Evolutionary conservation across 2,797 vertebrate species (phyloP).

Genomic region (Pantherophis alleghaniensis): DNA sequence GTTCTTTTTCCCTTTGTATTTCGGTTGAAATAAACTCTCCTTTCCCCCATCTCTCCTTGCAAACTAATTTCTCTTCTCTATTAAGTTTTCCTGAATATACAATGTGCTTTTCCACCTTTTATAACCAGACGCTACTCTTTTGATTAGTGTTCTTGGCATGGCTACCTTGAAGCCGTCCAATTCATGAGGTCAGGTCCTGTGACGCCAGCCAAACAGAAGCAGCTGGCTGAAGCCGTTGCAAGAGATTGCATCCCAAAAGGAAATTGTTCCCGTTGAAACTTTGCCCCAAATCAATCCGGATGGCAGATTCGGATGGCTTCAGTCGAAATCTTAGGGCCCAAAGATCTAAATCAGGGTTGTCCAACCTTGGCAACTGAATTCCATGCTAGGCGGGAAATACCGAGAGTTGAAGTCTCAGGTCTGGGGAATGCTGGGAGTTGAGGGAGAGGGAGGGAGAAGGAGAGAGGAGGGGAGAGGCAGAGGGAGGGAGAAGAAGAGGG

Average conservation of each 20-base stretch:
- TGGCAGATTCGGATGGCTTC: background rate
- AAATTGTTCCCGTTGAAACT: background rate
- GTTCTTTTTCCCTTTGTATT: constrained; percentile 3
- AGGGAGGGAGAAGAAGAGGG: too few relatives aligned
- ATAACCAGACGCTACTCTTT: background rate
- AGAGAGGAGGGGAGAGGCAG: too few relatives aligned
- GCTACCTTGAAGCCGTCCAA: background rate
- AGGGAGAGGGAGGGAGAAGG: background rate
- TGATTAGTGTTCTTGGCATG: background rate
- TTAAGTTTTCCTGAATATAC: background rate
- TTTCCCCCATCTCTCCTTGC: background rate
- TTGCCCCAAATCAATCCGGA: background rate
- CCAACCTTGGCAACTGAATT: background rate
- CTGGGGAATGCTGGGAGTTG: background rate
- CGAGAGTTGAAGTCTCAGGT: background rate
- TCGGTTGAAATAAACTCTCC: background rate
- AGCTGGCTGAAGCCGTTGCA: background rate
- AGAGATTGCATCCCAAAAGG: background rate
- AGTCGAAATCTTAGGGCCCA: background rate
- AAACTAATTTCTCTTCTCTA: background rate
- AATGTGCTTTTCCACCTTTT: background rate
- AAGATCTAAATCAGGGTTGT: background rate
- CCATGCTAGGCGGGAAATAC: background rate
- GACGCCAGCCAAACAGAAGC: background rate
- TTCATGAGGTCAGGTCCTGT: background rate